Conservation (phyloP, 2,797 vertebrate species). For the Protosalanx chinensis region DNA sequence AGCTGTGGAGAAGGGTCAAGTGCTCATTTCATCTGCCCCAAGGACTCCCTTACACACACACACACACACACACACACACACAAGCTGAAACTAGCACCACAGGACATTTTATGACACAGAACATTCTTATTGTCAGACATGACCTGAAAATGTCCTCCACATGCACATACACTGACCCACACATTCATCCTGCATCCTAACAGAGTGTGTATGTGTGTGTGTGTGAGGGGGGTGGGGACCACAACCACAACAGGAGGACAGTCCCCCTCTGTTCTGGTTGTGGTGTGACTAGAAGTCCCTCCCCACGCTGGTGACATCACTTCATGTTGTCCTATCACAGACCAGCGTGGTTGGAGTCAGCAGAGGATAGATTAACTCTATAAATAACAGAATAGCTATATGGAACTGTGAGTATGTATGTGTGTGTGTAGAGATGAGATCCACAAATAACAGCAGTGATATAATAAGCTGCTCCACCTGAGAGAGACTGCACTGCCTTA, state of each 20-base stretch:
- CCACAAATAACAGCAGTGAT: constrained; percentile 82
- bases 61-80: neutral
- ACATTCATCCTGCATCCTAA: constrained; percentile 13
- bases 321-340: constrained; percentile 60
- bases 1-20: neutral
- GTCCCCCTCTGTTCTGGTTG: constrained; percentile 27
- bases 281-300: constrained; percentile 7
- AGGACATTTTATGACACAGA: neutral
- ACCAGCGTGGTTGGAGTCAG: constrained; percentile 41
- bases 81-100: neutral
- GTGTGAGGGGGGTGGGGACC: too few species aligned
- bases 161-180: neutral
- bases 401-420: too few species aligned
- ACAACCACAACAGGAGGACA: neutral
- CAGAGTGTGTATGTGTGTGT: too few species aligned
- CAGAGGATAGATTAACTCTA: too few species aligned
- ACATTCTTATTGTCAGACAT: constrained; percentile 5
- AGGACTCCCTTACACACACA: neutral
- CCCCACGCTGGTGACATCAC: constrained; percentile 65
- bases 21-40: constrained; percentile 3
- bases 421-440: constrained; percentile 52
- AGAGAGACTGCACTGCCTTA: constrained; percentile 74
- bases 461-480: constrained; percentile 68
- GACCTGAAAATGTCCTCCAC: constrained; percentile 10
- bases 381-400: too few species aligned